A percentile compares a stretch with the other conserved stretches of the same genome.
Evolutionary conservation across 1,140 invertebrate genomes (phyloP).

Genomic region (Oreohelix idahoensis): DNA sequence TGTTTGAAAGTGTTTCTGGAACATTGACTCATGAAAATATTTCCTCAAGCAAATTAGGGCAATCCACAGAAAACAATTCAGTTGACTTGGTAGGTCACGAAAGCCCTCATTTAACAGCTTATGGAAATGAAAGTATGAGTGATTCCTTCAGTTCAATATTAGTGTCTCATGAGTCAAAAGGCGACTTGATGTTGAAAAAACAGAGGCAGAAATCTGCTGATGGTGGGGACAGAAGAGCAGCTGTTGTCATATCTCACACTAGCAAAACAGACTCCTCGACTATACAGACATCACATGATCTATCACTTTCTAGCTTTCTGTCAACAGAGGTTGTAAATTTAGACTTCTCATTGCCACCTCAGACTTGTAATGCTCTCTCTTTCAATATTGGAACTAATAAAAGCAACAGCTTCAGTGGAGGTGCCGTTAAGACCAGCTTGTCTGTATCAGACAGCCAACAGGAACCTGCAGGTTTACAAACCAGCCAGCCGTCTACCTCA

Average conservation of each 20-base stretch:
- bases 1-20: constrained; percentile 38
- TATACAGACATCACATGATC: background rate
- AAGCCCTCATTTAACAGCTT: background rate
- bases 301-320: background rate
- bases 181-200: background rate
- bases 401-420: background rate
- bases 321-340: constrained; percentile 22
- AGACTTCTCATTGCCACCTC: constrained; percentile 4
- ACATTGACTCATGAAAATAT: background rate
- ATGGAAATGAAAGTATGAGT: background rate
- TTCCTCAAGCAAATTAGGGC: background rate
- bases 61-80: background rate
- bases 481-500: constrained; percentile 10
- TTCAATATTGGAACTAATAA: background rate
- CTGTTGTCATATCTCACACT: background rate
- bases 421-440: background rate
- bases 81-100: background rate
- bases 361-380: background rate
- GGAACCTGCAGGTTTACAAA: background rate
- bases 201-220: background rate
- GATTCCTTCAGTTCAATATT: constrained; percentile 10
- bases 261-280: background rate
- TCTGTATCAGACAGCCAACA: background rate
- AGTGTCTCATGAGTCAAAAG: background rate
- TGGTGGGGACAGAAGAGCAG: background rate